Evolutionary conservation across 2,797 vertebrate genomes (phyloP), one percentile per base, ranked within the genome.

Genomic region (Muraenolepis orangiensis): DNA sequence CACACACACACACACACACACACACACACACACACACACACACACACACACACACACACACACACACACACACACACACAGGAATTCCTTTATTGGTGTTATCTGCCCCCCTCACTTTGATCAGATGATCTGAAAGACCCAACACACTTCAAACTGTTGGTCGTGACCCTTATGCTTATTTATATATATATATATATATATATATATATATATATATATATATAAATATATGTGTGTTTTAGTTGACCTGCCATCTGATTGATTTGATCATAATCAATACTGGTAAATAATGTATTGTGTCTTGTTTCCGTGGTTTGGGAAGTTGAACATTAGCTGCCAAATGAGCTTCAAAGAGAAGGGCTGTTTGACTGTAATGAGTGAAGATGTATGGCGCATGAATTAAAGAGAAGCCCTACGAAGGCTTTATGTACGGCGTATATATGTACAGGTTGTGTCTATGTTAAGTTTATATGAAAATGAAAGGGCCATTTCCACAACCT

Each of bases 211-310:
- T n/a, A n/a, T n/a, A n/a, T n/a, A n/a, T n/a, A n/a, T n/a, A n/a
- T n/a, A n/a, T n/a, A n/a, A n/a, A n/a, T n/a, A n/a, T n/a, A n/a
- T n/a, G n/a, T n/a, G n/a, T 80, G 84, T 66, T 80, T 86, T 78
- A 82, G 75, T 77, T 80, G 75, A 76, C 70, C 70, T 80, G 78
- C 79, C 74, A 78, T 86, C 76, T 80, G 81, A 90, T 89, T 84
- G 88, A 91, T 91, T 90, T 85, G 82, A 90, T 90, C 90, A 88
- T 88, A 87, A 91, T 93, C 92, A 77, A 92, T 93, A 91, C 77
- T 84, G 66, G 80, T 93, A 85, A 91, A 92, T 92, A 87, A 92
- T 93, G 82, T 73, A 93, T 86, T 72, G 66, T 83, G 84, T 88
- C 81, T 83, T 82, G 86, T 86, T 84, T 75, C 68, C 79, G 78